Conservation (phyloP, 2,888 invertebrate species). For the Tigriopus californicus region DNA sequence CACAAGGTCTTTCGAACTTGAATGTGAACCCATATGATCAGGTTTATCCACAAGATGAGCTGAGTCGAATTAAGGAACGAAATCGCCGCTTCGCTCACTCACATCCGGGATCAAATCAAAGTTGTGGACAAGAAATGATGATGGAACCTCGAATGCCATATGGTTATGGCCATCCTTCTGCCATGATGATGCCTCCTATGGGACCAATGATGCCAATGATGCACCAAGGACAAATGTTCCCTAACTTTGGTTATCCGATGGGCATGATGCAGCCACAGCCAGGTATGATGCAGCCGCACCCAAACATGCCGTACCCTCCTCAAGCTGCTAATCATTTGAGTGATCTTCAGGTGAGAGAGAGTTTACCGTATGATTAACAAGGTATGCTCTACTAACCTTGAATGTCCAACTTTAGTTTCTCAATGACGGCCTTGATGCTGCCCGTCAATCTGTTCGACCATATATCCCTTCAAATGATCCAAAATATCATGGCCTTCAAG, state of each 20-base stretch:
- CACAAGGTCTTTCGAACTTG: neutral
- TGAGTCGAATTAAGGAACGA: conserved; percentile 8
- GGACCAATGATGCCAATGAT: neutral
- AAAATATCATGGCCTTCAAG: too few relatives aligned
- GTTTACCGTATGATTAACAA: neutral
- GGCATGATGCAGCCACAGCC: neutral
- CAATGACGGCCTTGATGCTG: too few relatives aligned
- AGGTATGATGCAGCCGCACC: neutral
- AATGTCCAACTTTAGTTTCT: too few relatives aligned
- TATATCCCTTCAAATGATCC: too few relatives aligned
- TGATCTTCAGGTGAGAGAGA: neutral
- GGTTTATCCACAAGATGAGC: conserved; percentile 8
- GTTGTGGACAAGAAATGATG: conserved; percentile 3
- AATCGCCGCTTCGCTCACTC: conserved; percentile 1
- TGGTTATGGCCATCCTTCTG: neutral
- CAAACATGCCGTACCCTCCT: neutral
- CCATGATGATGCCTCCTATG: neutral
- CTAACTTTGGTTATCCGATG: too few relatives aligned
- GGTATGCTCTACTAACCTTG: neutral
- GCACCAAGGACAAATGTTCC: too few relatives aligned
- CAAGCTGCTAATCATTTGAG: neutral
- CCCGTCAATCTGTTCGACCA: too few relatives aligned
- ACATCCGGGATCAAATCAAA: too few relatives aligned
- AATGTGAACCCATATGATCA: neutral
- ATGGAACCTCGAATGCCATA: neutral